Conservation (phyloP, 2,797 vertebrate genomes). For the Allobates femoralis region DNA sequence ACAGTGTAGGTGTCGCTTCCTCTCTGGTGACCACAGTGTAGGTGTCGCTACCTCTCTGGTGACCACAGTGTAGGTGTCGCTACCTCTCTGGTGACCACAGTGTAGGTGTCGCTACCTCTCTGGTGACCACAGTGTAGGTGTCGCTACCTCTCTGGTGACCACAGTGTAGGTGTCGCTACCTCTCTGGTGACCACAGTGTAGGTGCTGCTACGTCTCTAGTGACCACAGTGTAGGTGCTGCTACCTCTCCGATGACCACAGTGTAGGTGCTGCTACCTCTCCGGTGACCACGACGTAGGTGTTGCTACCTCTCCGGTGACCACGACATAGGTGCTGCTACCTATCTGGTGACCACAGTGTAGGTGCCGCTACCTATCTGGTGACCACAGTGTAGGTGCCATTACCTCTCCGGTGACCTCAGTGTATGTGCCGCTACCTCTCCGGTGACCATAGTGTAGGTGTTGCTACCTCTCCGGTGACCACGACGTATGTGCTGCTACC, state of each 20-base stretch:
- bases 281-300: neutral
- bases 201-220: neutral
- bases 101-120: neutral
- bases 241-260: neutral
- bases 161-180: neutral
- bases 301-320: neutral
- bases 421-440: too few relatives aligned
- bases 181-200: neutral
- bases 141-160: neutral
- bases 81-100: neutral
- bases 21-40: neutral
- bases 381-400: too few relatives aligned
- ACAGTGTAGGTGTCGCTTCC: neutral
- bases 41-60: neutral
- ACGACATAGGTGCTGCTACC: too few relatives aligned
- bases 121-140: neutral
- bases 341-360: too few relatives aligned
- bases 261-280: neutral
- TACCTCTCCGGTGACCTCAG: too few relatives aligned
- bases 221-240: neutral
- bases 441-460: too few relatives aligned
- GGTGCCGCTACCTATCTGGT: too few relatives aligned
- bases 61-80: neutral
- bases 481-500: too few relatives aligned
- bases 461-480: too few relatives aligned